These are phyloP conservation scores for Tenthredo mesomela DNA, from an alignment of 2,888 invertebrate genomes.

Conservation along the genomic window DNA sequence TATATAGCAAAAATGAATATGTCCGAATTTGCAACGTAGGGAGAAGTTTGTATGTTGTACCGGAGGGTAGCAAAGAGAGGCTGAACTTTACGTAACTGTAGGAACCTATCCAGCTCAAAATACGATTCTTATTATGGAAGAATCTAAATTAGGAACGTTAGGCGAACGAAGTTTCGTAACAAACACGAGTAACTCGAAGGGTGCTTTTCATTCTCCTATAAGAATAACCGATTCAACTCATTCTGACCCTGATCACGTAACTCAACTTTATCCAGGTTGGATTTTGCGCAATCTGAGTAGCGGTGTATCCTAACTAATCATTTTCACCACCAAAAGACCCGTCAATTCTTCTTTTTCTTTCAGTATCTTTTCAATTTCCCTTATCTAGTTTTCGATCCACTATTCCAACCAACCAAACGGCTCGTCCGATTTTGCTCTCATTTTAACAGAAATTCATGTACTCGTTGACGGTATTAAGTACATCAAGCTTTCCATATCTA, in stretches of 20 bases:
- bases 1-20: not conserved
- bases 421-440: no score
- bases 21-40: not conserved
- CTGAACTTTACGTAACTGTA: not conserved
- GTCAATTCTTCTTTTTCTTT: not conserved
- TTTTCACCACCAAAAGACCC: not conserved
- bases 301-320: not conserved
- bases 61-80: not conserved
- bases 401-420: not conserved
- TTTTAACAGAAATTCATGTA: no score
- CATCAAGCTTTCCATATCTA: not conserved
- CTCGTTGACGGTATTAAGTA: no score
- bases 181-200: not conserved
- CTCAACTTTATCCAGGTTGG: not conserved
- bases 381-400: not conserved
- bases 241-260: slow-evolving; percentile 13
- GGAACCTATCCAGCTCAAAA: not conserved
- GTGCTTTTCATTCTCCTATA: not conserved
- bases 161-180: slow-evolving; percentile 1
- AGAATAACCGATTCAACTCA: not conserved
- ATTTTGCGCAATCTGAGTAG: not conserved
- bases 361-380: no score
- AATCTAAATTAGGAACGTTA: not conserved
- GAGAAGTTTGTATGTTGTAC: not conserved
- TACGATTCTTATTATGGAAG: not conserved